Conservation (phyloP, 2,797 vertebrate genomes). For the Halcyon chelicuti region DNA sequence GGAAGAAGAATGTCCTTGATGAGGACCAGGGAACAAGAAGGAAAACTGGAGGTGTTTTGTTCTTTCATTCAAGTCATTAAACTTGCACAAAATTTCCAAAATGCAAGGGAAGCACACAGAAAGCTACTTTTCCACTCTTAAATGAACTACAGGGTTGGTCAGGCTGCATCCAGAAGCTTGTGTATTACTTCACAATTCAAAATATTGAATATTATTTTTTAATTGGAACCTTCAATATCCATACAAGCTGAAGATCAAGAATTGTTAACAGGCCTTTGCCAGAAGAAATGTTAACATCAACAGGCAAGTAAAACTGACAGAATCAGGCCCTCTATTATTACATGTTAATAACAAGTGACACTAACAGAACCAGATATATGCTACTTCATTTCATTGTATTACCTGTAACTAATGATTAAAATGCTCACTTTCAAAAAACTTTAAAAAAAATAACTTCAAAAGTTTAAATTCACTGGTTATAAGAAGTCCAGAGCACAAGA, state of each 20-base stretch:
- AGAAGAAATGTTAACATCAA: background rate
- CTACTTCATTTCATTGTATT: background rate
- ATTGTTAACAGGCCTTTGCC: background rate
- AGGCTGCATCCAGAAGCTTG: background rate
- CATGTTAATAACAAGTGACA: background rate
- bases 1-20: background rate
- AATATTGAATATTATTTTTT: rapidly evolving
- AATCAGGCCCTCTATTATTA: background rate
- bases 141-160: background rate
- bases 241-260: background rate
- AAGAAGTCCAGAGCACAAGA: background rate
- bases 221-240: background rate
- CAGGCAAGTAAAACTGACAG: background rate
- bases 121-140: background rate
- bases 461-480: background rate
- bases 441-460: background rate
- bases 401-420: background rate
- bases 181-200: background rate
- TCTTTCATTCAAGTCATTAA: background rate
- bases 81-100: background rate
- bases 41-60: background rate
- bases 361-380: background rate
- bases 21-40: background rate
- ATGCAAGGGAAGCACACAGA: background rate
- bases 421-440: background rate